Base-by-base conservation (phyloP, 1,140 invertebrate genomes). In the Formica selysi region DNA sequence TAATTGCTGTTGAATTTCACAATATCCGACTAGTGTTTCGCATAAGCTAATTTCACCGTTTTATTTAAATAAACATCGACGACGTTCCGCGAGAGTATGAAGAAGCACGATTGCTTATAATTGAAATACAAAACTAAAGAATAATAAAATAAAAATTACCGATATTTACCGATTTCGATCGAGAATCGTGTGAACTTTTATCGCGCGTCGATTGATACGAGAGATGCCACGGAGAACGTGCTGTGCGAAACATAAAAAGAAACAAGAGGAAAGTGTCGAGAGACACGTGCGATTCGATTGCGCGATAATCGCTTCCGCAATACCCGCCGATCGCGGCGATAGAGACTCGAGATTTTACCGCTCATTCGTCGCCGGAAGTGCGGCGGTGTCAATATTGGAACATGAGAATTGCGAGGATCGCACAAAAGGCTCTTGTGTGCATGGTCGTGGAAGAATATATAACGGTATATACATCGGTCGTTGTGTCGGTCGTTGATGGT, bases 321-420 rank as follows among this genome's bases (percentile, higher is more conserved):
- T 78, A 29, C 22, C 59, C 57, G 51, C n/a, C 73, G 73, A 64
- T 48, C 41, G 44, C 7, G 10, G 32, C 13, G 36, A 51, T 85
- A 32, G 81, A 57, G 64, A 85, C 64, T 64, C 48, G 61, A 62
- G 41, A 65, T 78, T 62, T 65, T 26, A 44, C 4, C 54, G 44
- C 11, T 70, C 36, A 41, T 41, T 76, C 16, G 26, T 74, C 70
- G 73, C 36, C 44, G 62, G 36, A 76, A 85, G 36, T 78, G 73
- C 44, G 73, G 59, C 44, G 73, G 38, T 29, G 67, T 85, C 73
- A 76, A 85, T 85, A 78, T 85, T 78, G 59, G 61, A 85, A 85
- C 81, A 85, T 61, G 81, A 78, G 73, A 76, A 59, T 76, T 59
- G 32, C 36, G 64, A 38, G 81, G 59, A 54, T 76, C 41, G 57